Base-by-base conservation (phyloP, 2,797 vertebrate genomes). In the Rhinella marina region DNA sequence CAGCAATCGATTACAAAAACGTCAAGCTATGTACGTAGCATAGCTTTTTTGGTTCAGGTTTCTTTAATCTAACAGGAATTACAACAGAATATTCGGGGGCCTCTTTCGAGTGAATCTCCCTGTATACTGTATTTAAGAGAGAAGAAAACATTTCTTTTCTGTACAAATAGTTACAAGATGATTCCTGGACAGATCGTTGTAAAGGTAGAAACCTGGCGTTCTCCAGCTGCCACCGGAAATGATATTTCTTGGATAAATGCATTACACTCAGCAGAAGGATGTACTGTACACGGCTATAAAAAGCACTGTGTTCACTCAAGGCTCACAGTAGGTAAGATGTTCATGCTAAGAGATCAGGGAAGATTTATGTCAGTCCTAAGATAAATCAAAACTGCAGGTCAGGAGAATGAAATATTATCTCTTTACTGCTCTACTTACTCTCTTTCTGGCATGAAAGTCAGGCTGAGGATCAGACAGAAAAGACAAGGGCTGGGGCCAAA, bases 191-290 rank as follows among this genome's bases (percentile, higher is more conserved):
- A 32, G 25, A 76, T 11, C 3, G 9, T 5, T n/a, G 12, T 56
- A 81, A 50, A n/a, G 8, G 64, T 32, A 68, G 41, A 73, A 81
- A 61, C 23, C n/a, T 66, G 23, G 52, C 29, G 48, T 59, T 86
- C 57, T 85, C 56, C 83, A 85, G 73, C 73, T 68, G 78, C 72
- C 66, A 57, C 56, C 59, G 64, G 85, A 81, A 81, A 86, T 86
- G 41, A 79, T 81, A 86, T 86, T 86, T 86, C 73, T 81, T 79
- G 64, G 56, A 41, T 79, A 32, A 59, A 86, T 54, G 48, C 77
- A 81, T 80, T 61, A 75, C 68, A 23, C 59, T 72, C 52, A 73
- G 66, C 32, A 72, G 62, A 80, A 29, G 29, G 54, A 72, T 72
- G 85, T 57, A 81, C 48, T 54, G 61, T 50, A 64, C 73, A 48